Percentiles rank a stretch among this genome's conserved stretches.
Evolutionary conservation across 2,888 invertebrate species (phyloP).

Genomic region (Oscheius onirici): DNA sequence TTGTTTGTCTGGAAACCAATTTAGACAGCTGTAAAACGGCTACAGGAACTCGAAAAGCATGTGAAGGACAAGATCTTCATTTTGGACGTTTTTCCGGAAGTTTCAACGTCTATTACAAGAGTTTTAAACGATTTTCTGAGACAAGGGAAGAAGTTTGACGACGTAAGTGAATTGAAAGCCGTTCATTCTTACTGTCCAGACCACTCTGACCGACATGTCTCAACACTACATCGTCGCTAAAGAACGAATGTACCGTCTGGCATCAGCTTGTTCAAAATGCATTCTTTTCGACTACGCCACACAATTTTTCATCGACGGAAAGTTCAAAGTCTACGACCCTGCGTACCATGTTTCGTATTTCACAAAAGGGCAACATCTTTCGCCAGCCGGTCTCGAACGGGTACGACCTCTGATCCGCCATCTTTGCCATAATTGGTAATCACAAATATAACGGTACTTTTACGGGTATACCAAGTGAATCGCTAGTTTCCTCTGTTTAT

Average conservation of each 20-base stretch:
- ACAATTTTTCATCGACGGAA: slow-evolving; percentile 7
- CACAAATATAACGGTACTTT: no score
- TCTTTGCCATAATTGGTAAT: slow-evolving; percentile 14
- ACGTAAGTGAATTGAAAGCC: not conserved
- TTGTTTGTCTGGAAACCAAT: not conserved
- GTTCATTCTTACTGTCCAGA: not conserved
- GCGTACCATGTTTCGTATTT: not conserved
- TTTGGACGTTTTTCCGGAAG: not conserved
- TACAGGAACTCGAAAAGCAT: not conserved
- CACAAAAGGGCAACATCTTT: slow-evolving; percentile 13
- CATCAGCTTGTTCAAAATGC: slow-evolving; percentile 1
- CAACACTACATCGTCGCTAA: not conserved
- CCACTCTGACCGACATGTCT: not conserved
- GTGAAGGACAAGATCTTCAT: slow-evolving; percentile 12
- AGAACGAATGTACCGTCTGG: slow-evolving; percentile 3
- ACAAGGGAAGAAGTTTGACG: not conserved
- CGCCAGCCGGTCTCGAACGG: slow-evolving; percentile 21
- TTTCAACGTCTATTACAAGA: not conserved
- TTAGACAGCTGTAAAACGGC: not conserved
- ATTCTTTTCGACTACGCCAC: slow-evolving; percentile 16
- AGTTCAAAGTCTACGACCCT: slow-evolving; percentile 25
- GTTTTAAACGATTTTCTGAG: not conserved
- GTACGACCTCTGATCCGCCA: slow-evolving; percentile 10
- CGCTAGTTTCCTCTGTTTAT: no score
- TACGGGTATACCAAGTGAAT: no score